A percentile compares a stretch with the other conserved stretches of the same genome.
These are phyloP conservation scores for Lucilia cuprina DNA, from an alignment of 1,140 invertebrate genomes.

Conservation along the genomic window DNA sequence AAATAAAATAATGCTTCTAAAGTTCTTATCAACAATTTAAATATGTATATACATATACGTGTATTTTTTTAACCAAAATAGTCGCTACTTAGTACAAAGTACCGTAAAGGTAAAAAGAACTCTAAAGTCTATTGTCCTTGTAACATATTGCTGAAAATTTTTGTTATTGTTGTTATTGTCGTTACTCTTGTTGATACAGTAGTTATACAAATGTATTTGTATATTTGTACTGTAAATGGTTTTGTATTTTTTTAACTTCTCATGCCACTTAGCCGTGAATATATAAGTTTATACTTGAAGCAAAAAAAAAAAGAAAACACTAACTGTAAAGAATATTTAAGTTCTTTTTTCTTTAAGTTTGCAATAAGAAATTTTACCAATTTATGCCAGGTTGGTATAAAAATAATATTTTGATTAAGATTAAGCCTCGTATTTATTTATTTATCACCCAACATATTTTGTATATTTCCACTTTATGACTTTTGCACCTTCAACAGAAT, in stretches of 20 bases:
- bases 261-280: conserved; percentile 8
- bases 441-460: too few species aligned
- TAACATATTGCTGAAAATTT: neutral
- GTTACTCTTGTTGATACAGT: neutral
- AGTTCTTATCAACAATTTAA: too few species aligned
- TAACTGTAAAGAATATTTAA: neutral
- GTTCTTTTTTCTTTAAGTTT: neutral
- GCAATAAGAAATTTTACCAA: too few species aligned
- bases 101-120: neutral
- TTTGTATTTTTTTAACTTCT: neutral
- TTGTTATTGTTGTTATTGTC: neutral
- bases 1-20: too few species aligned
- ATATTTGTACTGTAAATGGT: neutral
- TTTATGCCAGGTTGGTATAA: too few species aligned
- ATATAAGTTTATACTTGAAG: neutral
- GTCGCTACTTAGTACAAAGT: too few species aligned
- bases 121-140: conserved; percentile 6
- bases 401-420: too few species aligned
- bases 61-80: too few species aligned
- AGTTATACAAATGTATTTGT: neutral
- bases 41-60: too few species aligned
- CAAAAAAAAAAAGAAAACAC: neutral
- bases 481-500: too few species aligned
- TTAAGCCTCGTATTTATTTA: too few species aligned
- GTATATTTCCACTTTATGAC: too few species aligned